A percentile compares a stretch with the other conserved stretches of the same genome.
These are phyloP conservation scores for Acronicta leporina DNA, from an alignment of 2,888 invertebrate genomes.

Conservation along the genomic window DNA sequence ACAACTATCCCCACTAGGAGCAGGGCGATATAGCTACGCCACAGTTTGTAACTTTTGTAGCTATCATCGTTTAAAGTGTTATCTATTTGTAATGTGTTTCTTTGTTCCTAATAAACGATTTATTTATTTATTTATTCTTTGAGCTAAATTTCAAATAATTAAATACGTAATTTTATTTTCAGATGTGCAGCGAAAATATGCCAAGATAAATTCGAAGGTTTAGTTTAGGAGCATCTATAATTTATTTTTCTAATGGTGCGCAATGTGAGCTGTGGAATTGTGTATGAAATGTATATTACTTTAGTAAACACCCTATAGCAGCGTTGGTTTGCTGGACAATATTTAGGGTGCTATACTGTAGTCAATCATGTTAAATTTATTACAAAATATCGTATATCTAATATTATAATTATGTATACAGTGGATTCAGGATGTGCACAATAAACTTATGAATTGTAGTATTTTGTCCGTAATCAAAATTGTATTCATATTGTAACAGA, in stretches of 20 bases:
- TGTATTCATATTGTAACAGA: conserved; percentile 56
- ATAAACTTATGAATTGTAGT: conserved; percentile 71
- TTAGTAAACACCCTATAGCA: conserved; percentile 77
- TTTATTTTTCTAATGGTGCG: conserved; percentile 89
- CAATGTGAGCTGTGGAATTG: conserved; percentile 88
- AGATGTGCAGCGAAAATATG: conserved; percentile 88
- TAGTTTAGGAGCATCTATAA: conserved; percentile 87
- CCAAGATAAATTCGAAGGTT: conserved; percentile 84
- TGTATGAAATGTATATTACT: conserved; percentile 83
- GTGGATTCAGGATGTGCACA: conserved; percentile 80
- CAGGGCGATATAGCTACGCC: too few relatives aligned
- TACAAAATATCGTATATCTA: conserved; percentile 77
- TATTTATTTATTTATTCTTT: too few relatives aligned
- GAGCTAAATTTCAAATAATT: not conserved
- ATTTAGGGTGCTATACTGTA: conserved; percentile 83
- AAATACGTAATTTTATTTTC: conserved; percentile 59
- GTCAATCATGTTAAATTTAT: conserved; percentile 84
- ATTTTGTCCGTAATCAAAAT: conserved; percentile 72
- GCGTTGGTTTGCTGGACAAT: conserved; percentile 80
- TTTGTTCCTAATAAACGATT: too few relatives aligned
- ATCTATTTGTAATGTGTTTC: too few relatives aligned
- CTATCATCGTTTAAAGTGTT: too few relatives aligned
- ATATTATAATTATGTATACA: conserved; percentile 65
- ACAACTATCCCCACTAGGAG: too few relatives aligned
- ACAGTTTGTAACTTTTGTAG: too few relatives aligned